A percentile compares a stretch with the other conserved stretches of the same genome.
Conservation (phyloP, 2,113 vertebrate species). For the Seriola aureovittata region DNA sequence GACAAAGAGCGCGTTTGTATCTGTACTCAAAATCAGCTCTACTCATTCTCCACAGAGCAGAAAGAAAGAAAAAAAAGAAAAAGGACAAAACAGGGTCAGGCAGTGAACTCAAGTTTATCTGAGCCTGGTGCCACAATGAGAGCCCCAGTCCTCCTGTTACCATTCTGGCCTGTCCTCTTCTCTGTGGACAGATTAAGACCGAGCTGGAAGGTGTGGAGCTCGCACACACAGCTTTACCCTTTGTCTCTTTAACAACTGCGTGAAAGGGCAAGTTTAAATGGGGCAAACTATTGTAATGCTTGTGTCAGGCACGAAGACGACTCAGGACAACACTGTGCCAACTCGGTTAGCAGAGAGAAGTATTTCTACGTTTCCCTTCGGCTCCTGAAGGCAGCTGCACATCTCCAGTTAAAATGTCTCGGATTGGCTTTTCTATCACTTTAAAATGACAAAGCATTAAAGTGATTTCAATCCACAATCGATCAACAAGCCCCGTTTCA, state of each 20-base stretch:
- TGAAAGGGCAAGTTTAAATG: neutral
- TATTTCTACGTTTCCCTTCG: neutral
- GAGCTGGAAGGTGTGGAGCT: conserved; percentile 17
- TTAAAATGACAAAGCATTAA: conserved; percentile 15
- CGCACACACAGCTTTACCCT: conserved; percentile 14
- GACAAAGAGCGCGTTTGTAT: conserved; percentile 57
- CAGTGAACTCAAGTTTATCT: conserved; percentile 62
- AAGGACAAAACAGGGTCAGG: neutral
- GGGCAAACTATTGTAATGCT: conserved; percentile 12
- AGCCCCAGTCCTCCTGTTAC: conserved; percentile 50
- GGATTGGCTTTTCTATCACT: neutral
- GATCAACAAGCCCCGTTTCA: neutral
- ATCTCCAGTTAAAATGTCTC: neutral
- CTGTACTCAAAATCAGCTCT: conserved; percentile 44
- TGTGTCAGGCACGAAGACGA: neutral
- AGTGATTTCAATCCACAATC: conserved; percentile 21
- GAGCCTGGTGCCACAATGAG: conserved; percentile 45
- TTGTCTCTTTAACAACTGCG: conserved; percentile 21
- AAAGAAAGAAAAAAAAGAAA: neutral
- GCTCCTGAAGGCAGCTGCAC: neutral
- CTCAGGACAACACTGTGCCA: neutral
- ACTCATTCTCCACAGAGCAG: conserved; percentile 30
- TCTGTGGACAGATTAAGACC: conserved; percentile 41
- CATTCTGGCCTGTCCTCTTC: conserved; percentile 37
- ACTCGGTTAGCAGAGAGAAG: neutral